Evolutionary conservation across 2,888 invertebrate species (phyloP), one percentile per base, ranked within the genome.

Genomic region (Cephus pulcher): DNA sequence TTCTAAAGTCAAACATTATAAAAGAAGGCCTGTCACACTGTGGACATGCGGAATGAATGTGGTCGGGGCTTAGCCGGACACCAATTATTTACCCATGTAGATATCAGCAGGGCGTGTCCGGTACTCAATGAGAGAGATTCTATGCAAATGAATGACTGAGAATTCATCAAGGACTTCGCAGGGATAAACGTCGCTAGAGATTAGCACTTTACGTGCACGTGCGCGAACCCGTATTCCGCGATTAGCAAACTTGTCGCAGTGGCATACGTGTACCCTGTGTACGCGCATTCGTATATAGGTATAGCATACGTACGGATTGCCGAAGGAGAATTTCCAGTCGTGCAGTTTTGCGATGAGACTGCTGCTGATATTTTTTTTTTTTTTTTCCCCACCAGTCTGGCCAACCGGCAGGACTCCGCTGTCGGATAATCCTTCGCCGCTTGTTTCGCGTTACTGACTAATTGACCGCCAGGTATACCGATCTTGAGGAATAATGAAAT

Each of bases 11-110:
- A 78, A 78, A 78, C 75, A 78, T 76, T 79, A 80, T 80, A 83
- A 83, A 81, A 79, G 83, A 82, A 83, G 56, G 74, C 83, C 76
- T 82, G 82, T 82, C 82, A 83, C 83, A 77, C 76, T 33, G 74
- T 12, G 74, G 32, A 40, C 34, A 11, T 73, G 78, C 75, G 69
- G 69, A 69, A 78, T 75, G 68, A 76, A 73, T 71, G 79, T 79
- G 79, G 68, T 76, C 79, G 73, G 78, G 78, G 73, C 77, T 80
- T 74, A 77, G 71, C 71, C n/a, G 32, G 73, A 69, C 71, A 78
- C 79, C 80, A 80, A 81, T 81, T 81, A 81, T 81, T 81, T 81
- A 81, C 79, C 74, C 76, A 75, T 76, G 75, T 69, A 69, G 76
- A 76, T 76, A 74, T 80, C 79, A 75, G 77, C 73, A 75, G 79